Base-by-base conservation (phyloP, 2,888 invertebrate genomes). In the Callinectes sapidus region DNA sequence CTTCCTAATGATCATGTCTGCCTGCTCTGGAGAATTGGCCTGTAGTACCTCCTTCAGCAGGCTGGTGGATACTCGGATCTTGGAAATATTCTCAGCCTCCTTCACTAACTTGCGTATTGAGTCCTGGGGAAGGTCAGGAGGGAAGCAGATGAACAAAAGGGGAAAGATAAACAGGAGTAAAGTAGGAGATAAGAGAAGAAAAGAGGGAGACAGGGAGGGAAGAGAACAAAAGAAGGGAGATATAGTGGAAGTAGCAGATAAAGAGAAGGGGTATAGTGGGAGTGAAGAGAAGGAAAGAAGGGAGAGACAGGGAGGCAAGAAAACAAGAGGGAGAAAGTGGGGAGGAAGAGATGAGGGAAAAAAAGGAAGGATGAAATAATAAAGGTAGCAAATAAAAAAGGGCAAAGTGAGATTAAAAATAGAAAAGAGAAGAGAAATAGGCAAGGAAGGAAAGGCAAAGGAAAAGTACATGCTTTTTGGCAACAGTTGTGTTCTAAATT, bases 11-110 rank as follows among this genome's bases (percentile, higher is more conserved):
- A 95, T 93, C 93, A 95, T 95, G 92, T 96, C 95, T 0, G 95
- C 95, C 90, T 95, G 95, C 89, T 96, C 95, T 35, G 95, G 95
- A 1, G 95, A 95, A 39, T 95, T 95, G 14, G 96, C 95, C 90
- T 95, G 94, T 90, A 96, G 95, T 55, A 96, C 95, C 35, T 95
- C 95, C 89, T 95, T 95, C 94, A 96, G 95, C 8, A 96, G 93
- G n/a, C 95, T 94, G 0, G 95, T 95, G n/a, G 95, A 95, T 32
- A 96, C 95, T 86, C 95, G 95, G 87, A 95, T 95, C 92, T 95
- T 95, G 86, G 95, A 95, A 93, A 95, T 95, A 87, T 95, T 95
- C 66, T 95, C 95, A 0, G 96, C 95, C 55, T 95, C 95, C 54
- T 95, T 95, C 48, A 96, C 95, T 95, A 96, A 95, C 94, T 95